These are phyloP conservation scores for Crotalus viridis DNA, from an alignment of 2,113 vertebrate genomes.

Conservation along the genomic window DNA sequence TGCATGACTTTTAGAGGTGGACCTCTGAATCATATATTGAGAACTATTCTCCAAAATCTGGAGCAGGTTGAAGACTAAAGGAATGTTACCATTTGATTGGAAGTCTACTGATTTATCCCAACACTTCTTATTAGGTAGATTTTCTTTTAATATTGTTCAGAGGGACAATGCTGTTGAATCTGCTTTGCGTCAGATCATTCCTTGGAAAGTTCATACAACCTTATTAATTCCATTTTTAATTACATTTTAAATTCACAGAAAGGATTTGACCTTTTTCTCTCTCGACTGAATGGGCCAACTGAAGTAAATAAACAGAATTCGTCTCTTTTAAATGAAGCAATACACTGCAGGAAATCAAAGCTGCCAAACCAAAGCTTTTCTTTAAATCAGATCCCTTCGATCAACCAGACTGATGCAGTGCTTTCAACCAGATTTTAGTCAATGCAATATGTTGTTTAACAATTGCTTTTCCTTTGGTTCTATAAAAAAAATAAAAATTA, in stretches of 20 bases:
- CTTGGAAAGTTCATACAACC: not conserved
- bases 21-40: not conserved
- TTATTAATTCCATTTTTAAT: not conserved
- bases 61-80: not conserved
- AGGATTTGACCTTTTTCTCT: not conserved
- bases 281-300: not conserved
- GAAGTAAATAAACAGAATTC: not conserved
- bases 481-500: not conserved
- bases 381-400: not conserved
- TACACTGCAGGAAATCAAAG: not conserved
- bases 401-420: not conserved
- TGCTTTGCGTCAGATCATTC: not conserved
- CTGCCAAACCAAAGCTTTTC: not conserved
- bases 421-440: not conserved
- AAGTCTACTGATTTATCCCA: not conserved
- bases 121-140: not conserved
- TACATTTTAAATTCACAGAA: not conserved
- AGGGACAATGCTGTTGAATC: not conserved
- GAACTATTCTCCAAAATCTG: not conserved
- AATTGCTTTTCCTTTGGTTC: not conserved
- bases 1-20: not conserved
- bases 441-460: not conserved
- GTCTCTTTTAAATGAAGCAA: not conserved
- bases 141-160: not conserved
- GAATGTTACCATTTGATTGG: not conserved